Conservation (phyloP, 2,888 invertebrate genomes). For the Zaprionus lineosus region DNA sequence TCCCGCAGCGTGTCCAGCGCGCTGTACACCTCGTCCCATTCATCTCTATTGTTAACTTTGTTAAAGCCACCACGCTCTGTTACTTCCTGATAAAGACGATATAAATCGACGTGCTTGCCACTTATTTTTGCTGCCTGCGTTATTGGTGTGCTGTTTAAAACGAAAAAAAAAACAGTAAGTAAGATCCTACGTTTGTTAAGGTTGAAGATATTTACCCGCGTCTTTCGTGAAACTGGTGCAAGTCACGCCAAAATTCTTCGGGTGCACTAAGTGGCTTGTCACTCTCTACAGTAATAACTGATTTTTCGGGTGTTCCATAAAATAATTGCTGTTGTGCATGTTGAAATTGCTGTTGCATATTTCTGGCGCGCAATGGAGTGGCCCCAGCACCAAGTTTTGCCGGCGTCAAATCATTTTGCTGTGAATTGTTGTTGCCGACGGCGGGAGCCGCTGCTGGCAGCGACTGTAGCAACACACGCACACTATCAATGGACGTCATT, state of each 20-base stretch:
- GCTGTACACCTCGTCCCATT: slow-evolving; percentile 93
- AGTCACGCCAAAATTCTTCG: slow-evolving; percentile 84
- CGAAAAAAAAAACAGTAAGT: too few relatives aligned
- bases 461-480: slow-evolving; percentile 63
- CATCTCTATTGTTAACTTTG: slow-evolving; percentile 95
- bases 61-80: slow-evolving; percentile 96
- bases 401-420: slow-evolving; percentile 56
- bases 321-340: slow-evolving; percentile 32
- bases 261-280: slow-evolving; percentile 62
- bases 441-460: slow-evolving; percentile 62
- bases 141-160: slow-evolving; percentile 85
- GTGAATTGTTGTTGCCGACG: slow-evolving; percentile 32
- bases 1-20: slow-evolving; percentile 90
- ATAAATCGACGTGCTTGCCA: slow-evolving; percentile 95
- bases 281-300: slow-evolving; percentile 14
- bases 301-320: slow-evolving; percentile 51
- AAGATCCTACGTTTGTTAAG: too few relatives aligned
- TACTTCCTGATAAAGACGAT: slow-evolving; percentile 94
- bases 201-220: slow-evolving; percentile 89
- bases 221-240: slow-evolving; percentile 94
- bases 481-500: slow-evolving; percentile 62
- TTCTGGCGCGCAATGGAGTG: slow-evolving; percentile 63
- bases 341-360: slow-evolving; percentile 34
- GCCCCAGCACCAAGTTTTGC: slow-evolving; percentile 43
- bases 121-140: slow-evolving; percentile 89